These are phyloP conservation scores for Lates japonicus DNA, from an alignment of 2,797 vertebrate species.

Conservation along the genomic window DNA sequence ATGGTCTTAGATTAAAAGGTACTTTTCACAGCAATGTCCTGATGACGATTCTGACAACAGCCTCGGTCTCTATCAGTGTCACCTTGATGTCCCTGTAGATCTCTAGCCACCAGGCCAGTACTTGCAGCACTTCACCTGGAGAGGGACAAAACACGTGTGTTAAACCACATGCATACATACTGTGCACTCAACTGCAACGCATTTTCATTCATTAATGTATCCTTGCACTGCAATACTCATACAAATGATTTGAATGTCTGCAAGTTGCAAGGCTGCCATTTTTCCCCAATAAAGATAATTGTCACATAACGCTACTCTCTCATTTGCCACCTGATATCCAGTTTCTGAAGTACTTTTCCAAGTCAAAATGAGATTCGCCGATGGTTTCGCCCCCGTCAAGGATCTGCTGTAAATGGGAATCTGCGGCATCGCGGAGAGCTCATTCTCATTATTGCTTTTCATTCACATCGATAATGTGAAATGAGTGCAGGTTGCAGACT, in stretches of 20 bases:
- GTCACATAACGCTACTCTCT: conserved; percentile 60
- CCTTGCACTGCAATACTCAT: conserved; percentile 9
- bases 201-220: conserved; percentile 36
- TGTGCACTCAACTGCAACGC: neutral
- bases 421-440: conserved; percentile 73
- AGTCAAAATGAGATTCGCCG: conserved; percentile 76
- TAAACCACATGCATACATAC: neutral
- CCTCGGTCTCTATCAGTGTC: conserved; percentile 97
- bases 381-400: conserved; percentile 75
- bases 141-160: conserved; percentile 38
- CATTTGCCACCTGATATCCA: conserved; percentile 69
- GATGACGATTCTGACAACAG: conserved; percentile 98
- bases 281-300: conserved; percentile 56
- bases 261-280: conserved; percentile 23
- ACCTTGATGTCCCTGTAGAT: conserved; percentile 99
- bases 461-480: conserved; percentile 80
- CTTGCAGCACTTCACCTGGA: conserved; percentile 99
- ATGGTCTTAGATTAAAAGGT: conserved; percentile 3
- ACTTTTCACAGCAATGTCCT: conserved; percentile 99
- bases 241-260: conserved; percentile 15
- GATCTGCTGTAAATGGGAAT: conserved; percentile 81
- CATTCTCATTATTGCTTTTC: conserved; percentile 83
- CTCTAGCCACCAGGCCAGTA: conserved; percentile 99
- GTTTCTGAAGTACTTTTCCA: conserved; percentile 63
- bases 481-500: conserved; percentile 72